Conservation (phyloP, 2,113 vertebrate genomes). For the Lonchura striata region DNA sequence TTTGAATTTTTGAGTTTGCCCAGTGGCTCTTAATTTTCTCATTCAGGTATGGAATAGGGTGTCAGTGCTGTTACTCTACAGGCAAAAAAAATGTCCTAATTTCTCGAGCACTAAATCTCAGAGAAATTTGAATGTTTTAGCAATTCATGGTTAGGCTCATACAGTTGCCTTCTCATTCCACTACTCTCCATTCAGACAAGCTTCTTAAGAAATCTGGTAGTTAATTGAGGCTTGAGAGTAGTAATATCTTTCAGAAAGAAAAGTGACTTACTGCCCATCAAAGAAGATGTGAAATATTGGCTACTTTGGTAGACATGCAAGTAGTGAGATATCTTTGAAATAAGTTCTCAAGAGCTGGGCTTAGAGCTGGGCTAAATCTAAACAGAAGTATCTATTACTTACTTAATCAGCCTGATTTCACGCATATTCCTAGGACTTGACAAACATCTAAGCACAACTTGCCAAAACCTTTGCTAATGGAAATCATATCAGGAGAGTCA, state of each 20-base stretch:
- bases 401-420: neutral
- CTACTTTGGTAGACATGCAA: neutral
- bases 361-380: neutral
- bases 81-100: neutral
- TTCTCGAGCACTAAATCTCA: neutral
- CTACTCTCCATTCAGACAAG: neutral
- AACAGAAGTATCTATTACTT: neutral
- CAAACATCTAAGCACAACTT: neutral
- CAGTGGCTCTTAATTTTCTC: neutral
- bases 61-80: neutral
- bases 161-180: neutral
- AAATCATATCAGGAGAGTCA: neutral
- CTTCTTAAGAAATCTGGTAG: neutral
- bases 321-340: neutral
- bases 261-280: neutral
- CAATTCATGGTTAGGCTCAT: neutral
- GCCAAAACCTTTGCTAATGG: neutral
- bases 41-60: neutral
- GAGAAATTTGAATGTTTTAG: neutral
- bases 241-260: neutral
- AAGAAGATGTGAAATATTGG: neutral
- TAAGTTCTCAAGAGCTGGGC: neutral
- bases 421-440: neutral
- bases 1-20: neutral
- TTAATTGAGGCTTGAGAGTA: neutral